Base-by-base conservation (phyloP, 2,888 invertebrate species). In the Agrotis segetum region DNA sequence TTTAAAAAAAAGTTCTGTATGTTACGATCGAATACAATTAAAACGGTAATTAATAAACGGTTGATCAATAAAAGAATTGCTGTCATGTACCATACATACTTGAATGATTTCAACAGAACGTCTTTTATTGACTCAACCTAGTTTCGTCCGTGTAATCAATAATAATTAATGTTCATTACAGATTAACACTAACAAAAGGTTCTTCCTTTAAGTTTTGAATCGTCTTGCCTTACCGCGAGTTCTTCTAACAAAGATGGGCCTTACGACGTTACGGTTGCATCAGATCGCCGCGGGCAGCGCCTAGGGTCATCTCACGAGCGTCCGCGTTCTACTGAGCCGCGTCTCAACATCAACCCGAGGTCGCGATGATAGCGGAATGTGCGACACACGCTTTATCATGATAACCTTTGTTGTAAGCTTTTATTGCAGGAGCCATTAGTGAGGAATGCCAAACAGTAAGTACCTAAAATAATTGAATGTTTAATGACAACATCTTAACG, bases 241-340 rank as follows among this genome's bases (percentile, higher is more conserved):
- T 46, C 47, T 53, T 69, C 67, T 62, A 72, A 67, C 72, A 60
- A 21, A 74, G 68, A 78, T 80, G 74, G 59, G 75, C 65, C 76
- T 77, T 77, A 77, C 61, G 73, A 59, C 62, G 71, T 77, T 80
- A 80, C 24, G 34, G 78, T 80, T 87, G 82, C 87, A 59, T 82
- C 85, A 87, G 50, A 77, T 50, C 61, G 83, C 85, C 77, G 69
- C 84, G 77, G 81, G 84, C 83, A 67, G 67, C 63, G 70, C 74
- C 66, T 80, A 70, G 88, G 89, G 89, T 88, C 88, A 88, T 82
- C 88, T 86, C 72, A 70, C 76, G 69, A 76, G 75, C 83, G 69
- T 79, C 79, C 82, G 83, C 84, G 82, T 76, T 82, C 85, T 79
- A 83, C 85, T 34, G 34, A 73, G 81, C 73, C 67, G 77, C 77